Conservation (phyloP, 2,797 vertebrate genomes). For the Macropus fuliginosus region DNA sequence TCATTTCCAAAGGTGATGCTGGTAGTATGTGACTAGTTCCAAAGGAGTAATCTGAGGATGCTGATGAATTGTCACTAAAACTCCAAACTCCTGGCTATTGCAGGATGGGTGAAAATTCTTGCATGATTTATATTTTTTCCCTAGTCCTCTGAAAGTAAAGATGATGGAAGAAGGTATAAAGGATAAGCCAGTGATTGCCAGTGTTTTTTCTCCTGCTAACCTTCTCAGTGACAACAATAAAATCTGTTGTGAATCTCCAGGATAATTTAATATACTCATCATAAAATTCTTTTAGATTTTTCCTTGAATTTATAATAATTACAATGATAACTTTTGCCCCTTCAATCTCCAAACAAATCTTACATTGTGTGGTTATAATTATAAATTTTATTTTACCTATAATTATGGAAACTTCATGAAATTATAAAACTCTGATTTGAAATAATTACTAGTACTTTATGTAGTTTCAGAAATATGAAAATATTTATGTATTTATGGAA, state of each 20-base stretch:
- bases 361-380: neutral
- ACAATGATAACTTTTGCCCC: neutral
- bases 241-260: neutral
- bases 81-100: neutral
- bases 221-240: neutral
- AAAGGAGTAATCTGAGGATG: neutral
- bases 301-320: neutral
- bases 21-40: neutral
- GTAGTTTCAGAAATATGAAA: neutral
- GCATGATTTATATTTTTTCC: neutral
- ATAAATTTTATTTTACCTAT: neutral
- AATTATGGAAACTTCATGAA: neutral
- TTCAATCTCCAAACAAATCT: neutral
- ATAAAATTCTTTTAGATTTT: neutral
- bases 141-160: neutral
- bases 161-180: neutral
- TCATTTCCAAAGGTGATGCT: neutral
- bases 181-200: neutral
- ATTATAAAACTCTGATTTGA: neutral
- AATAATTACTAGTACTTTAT: neutral
- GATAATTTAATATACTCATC: neutral
- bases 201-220: neutral
- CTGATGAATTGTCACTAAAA: neutral
- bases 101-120: neutral
- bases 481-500: neutral